These are phyloP conservation scores for Anhinga anhinga DNA, from an alignment of 2,113 vertebrate species.

Conservation along the genomic window DNA sequence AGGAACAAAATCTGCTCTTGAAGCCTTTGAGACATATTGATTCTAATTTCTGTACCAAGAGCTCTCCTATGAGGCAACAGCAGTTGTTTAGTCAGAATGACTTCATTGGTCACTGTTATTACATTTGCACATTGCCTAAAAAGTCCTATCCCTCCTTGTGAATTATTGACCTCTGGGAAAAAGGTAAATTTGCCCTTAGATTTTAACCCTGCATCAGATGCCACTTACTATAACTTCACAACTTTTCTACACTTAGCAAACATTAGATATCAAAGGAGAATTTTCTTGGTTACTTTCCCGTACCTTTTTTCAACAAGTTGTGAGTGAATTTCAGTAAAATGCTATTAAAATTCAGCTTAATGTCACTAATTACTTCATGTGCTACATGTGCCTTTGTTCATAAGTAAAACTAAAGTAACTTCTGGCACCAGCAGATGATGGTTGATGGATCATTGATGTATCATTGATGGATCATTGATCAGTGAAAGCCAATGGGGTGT, in stretches of 20 bases:
- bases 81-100: background rate
- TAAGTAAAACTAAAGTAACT: background rate
- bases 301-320: background rate
- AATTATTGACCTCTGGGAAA: background rate
- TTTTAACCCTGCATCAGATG: background rate
- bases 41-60: background rate
- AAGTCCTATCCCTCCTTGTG: background rate
- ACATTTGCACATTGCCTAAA: background rate
- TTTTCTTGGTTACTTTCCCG: background rate
- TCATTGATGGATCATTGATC: background rate
- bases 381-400: background rate
- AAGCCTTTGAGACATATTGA: background rate
- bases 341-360: background rate
- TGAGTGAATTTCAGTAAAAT: background rate
- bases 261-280: background rate
- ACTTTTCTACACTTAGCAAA: background rate
- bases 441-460: no score
- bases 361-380: background rate
- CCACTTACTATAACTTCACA: background rate
- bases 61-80: background rate
- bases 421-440: background rate
- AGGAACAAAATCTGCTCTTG: background rate
- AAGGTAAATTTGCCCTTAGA: background rate
- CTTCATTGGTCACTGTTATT: background rate
- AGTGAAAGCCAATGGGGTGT: background rate